Conservation (phyloP, 35 echinoderm and acorn worm species). For the Hemicentrotus pulcherrimus region DNA sequence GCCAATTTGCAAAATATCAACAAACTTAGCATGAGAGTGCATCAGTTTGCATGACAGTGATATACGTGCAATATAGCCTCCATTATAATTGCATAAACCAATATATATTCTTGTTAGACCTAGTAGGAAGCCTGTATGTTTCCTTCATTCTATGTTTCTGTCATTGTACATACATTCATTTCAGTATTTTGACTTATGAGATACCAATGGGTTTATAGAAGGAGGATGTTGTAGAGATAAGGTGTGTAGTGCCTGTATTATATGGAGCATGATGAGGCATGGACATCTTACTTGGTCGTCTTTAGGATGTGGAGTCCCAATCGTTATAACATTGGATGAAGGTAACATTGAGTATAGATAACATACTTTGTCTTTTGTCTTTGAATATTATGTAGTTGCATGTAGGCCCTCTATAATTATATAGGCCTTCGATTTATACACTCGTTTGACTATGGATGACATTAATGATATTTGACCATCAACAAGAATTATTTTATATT, state of each 20-base stretch:
- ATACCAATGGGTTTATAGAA: not conserved
- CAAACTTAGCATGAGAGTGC: not conserved
- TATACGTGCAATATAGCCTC: not conserved
- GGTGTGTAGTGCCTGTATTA: constrained; percentile 24
- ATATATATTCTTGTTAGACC: too few species aligned
- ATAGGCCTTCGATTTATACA: too few species aligned
- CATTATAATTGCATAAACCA: too few species aligned
- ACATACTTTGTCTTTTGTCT: not conserved
- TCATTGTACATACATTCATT: not conserved
- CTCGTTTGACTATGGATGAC: too few species aligned
- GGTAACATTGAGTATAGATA: not conserved
- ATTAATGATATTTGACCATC: too few species aligned
- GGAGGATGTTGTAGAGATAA: not conserved
- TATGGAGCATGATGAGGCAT: constrained; percentile 52
- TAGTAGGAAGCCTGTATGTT: too few species aligned
- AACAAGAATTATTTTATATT: too few species aligned
- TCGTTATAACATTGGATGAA: not conserved
- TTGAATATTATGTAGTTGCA: not conserved
- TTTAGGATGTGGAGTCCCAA: constrained; percentile 32
- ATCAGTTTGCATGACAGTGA: not conserved
- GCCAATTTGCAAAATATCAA: too few species aligned
- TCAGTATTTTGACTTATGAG: not conserved
- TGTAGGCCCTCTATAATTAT: not conserved
- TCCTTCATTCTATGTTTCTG: too few species aligned
- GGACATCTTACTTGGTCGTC: constrained; percentile 51